Conservation (phyloP, 2,113 vertebrate species). For the Anthoscopus minutus region DNA sequence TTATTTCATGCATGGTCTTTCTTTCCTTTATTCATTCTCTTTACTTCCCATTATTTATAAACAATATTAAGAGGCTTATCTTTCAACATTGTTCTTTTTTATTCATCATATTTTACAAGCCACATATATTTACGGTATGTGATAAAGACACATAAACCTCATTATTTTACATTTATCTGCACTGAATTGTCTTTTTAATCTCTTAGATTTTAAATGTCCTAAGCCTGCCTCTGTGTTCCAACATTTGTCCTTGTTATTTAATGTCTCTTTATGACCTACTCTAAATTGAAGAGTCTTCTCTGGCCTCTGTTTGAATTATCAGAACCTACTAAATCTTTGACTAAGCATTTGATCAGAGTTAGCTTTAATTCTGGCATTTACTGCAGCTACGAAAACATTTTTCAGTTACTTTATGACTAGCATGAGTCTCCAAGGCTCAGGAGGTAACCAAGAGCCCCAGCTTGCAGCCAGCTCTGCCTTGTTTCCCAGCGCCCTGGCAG, state of each 20-base stretch:
- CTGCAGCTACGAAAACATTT: not conserved
- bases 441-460: not conserved
- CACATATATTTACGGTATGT: slow-evolving; percentile 31
- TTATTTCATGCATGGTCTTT: slow-evolving; percentile 63
- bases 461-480: not conserved
- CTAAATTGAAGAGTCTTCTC: slow-evolving; percentile 11
- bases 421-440: not conserved
- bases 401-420: not conserved
- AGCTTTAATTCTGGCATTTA: slow-evolving; percentile 26
- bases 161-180: slow-evolving; percentile 60
- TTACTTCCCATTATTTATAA: slow-evolving; percentile 66
- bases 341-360: not conserved
- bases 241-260: slow-evolving; percentile 58
- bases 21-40: slow-evolving; percentile 53
- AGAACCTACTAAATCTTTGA: slow-evolving; percentile 27
- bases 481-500: not conserved
- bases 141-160: slow-evolving; percentile 58
- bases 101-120: slow-evolving; percentile 64
- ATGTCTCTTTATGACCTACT: slow-evolving; percentile 32
- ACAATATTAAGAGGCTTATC: slow-evolving; percentile 59
- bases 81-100: slow-evolving; percentile 54
- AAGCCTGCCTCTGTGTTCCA: not conserved
- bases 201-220: slow-evolving; percentile 51
- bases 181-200: slow-evolving; percentile 48
- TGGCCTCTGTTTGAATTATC: slow-evolving; percentile 9